Evolutionary conservation across 2,888 invertebrate species (phyloP).

Genomic region (Stenodera caucasica): DNA sequence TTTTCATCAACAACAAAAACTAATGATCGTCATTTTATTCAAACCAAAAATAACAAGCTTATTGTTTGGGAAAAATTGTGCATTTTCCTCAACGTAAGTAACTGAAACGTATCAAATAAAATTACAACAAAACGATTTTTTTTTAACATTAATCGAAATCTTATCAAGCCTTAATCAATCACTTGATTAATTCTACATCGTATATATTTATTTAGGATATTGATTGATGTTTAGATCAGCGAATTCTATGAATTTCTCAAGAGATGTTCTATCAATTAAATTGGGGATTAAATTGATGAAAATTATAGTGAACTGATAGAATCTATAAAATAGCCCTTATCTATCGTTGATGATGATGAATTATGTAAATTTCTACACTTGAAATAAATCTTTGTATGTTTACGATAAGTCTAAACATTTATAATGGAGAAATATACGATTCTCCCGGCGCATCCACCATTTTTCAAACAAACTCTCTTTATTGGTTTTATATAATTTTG

Average conservation of each 20-base stretch:
- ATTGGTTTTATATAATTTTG: too few relatives aligned
- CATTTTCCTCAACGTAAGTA: too few relatives aligned
- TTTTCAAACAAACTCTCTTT: background rate
- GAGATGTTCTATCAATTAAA: background rate
- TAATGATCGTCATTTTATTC: background rate
- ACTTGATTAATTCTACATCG: too few relatives aligned
- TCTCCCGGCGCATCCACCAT: constrained; percentile 1
- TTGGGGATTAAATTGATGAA: background rate
- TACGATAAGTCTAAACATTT: too few relatives aligned
- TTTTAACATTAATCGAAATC: too few relatives aligned
- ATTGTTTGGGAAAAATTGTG: background rate
- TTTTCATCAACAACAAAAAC: background rate
- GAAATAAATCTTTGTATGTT: too few relatives aligned
- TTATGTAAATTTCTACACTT: too few relatives aligned
- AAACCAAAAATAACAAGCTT: background rate
- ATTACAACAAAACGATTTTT: too few relatives aligned
- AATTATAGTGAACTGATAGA: background rate
- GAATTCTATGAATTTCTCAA: background rate
- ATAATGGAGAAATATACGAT: too few relatives aligned
- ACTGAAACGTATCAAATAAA: too few relatives aligned
- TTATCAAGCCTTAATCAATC: too few relatives aligned
- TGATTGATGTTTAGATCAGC: background rate
- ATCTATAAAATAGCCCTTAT: background rate
- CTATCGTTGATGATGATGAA: too few relatives aligned
- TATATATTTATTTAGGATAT: background rate